phyloP scores from a whole-genome alignment of 1,140 invertebrate species.

The Palaemon carinicauda region DNA sequence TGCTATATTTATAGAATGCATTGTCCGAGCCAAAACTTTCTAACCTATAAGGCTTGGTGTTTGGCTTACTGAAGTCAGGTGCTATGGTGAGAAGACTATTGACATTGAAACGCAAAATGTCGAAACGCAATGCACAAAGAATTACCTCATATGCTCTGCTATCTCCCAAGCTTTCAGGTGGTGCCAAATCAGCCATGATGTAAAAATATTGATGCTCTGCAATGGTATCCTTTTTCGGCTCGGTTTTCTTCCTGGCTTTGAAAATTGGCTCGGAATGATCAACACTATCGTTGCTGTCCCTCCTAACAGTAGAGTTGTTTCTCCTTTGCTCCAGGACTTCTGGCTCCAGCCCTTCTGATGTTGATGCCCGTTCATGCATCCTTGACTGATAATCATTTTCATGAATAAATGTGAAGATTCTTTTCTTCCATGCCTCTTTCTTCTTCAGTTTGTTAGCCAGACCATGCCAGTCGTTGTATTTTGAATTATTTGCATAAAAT shows the following conservation, averaged over 20 bases:
- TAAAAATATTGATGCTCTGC: conserved; percentile 5
- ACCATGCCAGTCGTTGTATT: background rate
- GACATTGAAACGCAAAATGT: background rate
- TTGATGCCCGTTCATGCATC: background rate
- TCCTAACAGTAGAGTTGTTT: background rate
- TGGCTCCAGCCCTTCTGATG: background rate
- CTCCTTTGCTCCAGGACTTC: background rate
- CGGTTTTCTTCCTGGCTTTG: background rate
- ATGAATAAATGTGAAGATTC: conserved; percentile 32
- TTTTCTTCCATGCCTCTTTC: background rate
- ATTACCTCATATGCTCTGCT: background rate
- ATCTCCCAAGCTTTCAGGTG: conserved; percentile 11
- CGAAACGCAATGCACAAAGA: conserved; percentile 1
- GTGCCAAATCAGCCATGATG: conserved; percentile 20
- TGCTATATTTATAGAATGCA: conserved; percentile 36
- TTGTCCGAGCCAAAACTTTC: conserved; percentile 46
- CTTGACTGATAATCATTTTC: conserved; percentile 22
- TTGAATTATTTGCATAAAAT: conserved; percentile 14
- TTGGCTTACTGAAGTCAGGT: conserved; percentile 5
- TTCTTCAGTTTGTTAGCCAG: conserved; percentile 16
- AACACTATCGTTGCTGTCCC: background rate
- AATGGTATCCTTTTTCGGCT: background rate
- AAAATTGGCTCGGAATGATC: background rate
- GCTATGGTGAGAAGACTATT: background rate
- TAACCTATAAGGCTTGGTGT: conserved; percentile 20